A percentile compares a stretch with the other conserved stretches of the same genome.
Conservation (phyloP, 2,888 invertebrate genomes). For the Drosophila meridiana region DNA sequence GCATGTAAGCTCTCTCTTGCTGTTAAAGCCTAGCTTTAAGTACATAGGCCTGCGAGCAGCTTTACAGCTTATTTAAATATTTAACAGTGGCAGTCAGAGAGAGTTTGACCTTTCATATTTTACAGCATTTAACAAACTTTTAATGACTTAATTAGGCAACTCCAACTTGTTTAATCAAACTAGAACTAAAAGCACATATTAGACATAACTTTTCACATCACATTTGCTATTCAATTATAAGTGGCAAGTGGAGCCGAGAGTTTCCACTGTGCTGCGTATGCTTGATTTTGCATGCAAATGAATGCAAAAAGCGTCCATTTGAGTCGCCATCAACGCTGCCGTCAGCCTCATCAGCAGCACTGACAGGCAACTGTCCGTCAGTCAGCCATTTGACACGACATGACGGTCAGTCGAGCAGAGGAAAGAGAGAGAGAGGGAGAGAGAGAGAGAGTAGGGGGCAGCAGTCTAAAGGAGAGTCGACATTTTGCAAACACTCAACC, state of each 20-base stretch:
- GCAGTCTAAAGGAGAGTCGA: conserved; percentile 25
- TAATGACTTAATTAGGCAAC: conserved; percentile 4
- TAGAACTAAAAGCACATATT: not conserved
- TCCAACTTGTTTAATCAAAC: not conserved
- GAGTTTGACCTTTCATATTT: not conserved
- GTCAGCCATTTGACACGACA: conserved; percentile 31
- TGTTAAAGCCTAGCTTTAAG: not conserved
- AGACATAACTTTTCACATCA: conserved; percentile 2
- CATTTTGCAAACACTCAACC: conserved; percentile 74
- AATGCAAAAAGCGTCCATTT: conserved; percentile 76
- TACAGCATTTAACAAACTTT: not conserved
- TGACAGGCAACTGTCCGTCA: conserved; percentile 46
- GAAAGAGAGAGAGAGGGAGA: too few relatives aligned
- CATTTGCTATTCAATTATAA: conserved; percentile 13
- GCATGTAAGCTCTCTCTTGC: too few relatives aligned
- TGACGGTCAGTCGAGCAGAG: conserved; percentile 13
- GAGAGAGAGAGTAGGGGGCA: not conserved
- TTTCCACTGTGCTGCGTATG: conserved; percentile 53
- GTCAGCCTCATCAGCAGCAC: conserved; percentile 47
- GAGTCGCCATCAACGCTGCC: conserved; percentile 69
- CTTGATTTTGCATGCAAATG: conserved; percentile 76
- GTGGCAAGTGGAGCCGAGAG: not conserved
- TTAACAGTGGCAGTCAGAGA: not conserved
- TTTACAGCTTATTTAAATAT: not conserved
- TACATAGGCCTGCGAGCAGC: not conserved